phyloP scores from a whole-genome alignment of 2,113 vertebrate species.

The Thalassoma bifasciatum region DNA sequence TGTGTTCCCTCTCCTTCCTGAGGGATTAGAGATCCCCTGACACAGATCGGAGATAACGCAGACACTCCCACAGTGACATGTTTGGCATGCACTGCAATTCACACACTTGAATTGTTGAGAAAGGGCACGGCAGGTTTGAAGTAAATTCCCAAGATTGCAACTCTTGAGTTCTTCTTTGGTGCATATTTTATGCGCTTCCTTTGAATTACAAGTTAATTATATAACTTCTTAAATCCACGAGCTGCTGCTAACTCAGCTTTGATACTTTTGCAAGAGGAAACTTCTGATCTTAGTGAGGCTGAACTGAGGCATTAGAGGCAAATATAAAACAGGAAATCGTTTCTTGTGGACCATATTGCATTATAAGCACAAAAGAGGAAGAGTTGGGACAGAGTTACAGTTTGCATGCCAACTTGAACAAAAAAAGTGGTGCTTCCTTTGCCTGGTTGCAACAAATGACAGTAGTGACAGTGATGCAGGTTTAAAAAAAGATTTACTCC shows the following conservation, averaged over 20 bases:
- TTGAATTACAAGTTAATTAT: not conserved
- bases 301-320: not conserved
- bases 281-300: not conserved
- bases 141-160: not conserved
- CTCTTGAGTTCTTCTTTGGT: not conserved
- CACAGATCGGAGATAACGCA: conserved; percentile 53
- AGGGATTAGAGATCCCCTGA: conserved; percentile 41
- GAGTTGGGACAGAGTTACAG: not conserved
- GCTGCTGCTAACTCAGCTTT: not conserved
- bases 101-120: conserved; percentile 7
- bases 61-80: conserved; percentile 38
- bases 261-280: not conserved
- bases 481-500: not conserved
- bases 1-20: conserved; percentile 42
- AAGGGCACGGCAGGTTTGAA: conserved; percentile 1
- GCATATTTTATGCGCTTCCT: conserved; percentile 1
- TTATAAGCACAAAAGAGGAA: conserved; percentile 20
- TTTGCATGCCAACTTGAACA: conserved; percentile 7
- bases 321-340: conserved; percentile 7
- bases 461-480: not conserved
- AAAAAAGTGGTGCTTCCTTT: not conserved
- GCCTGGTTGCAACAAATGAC: conserved; percentile 11
- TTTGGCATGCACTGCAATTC: conserved; percentile 22
- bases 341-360: not conserved
- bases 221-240: not conserved